phyloP scores from a whole-genome alignment of 2,888 invertebrate genomes.

The Meiosimyza platycephala region DNA sequence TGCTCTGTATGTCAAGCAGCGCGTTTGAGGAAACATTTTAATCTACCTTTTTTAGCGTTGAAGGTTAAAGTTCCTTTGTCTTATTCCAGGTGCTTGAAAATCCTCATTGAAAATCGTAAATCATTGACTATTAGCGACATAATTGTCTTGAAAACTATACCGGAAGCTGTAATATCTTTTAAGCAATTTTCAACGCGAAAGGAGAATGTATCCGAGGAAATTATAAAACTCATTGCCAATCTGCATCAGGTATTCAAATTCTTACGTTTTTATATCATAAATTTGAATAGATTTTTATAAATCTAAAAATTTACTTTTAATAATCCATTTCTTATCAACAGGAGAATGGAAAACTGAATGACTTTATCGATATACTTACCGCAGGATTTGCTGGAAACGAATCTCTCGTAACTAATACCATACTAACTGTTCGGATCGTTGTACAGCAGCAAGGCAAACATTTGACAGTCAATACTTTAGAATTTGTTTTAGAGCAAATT shows the following conservation, averaged over 20 bases:
- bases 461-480: conserved; percentile 61
- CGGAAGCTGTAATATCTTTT: no score
- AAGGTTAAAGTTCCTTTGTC: not conserved
- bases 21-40: conserved; percentile 57
- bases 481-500: conserved; percentile 64
- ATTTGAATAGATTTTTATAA: not conserved
- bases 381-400: no score
- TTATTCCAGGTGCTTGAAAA: conserved; percentile 72
- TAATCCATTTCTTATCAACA: conserved; percentile 47
- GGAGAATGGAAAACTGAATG: conserved; percentile 70
- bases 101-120: conserved; percentile 75
- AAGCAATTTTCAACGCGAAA: conserved; percentile 85
- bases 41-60: not conserved
- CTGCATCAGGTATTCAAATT: conserved; percentile 69
- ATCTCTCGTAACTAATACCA: conserved; percentile 75
- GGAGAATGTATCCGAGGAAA: conserved; percentile 78
- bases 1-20: conserved; percentile 62
- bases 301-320: not conserved
- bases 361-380: no score
- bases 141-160: conserved; percentile 77
- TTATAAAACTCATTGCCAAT: conserved; percentile 80
- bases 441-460: conserved; percentile 75
- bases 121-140: conserved; percentile 75
- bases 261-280: not conserved
- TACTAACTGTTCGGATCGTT: conserved; percentile 81